These are phyloP conservation scores for Chrysotoxum bicinctum DNA, from an alignment of 2,888 invertebrate species.

Conservation along the genomic window DNA sequence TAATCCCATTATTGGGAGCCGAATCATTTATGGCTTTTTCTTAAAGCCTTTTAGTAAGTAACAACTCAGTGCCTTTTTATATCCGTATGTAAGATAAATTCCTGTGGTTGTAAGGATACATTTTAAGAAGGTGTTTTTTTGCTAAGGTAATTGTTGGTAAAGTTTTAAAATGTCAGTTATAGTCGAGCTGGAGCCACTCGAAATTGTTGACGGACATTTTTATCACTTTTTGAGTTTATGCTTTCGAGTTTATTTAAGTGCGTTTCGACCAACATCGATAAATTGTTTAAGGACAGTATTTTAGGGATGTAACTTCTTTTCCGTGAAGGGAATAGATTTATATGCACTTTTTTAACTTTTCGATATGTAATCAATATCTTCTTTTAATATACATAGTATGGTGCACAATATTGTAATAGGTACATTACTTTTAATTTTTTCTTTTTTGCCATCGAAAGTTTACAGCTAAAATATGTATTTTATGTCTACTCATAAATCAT, in stretches of 20 bases:
- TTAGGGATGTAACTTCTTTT: not conserved
- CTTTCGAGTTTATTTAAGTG: not conserved
- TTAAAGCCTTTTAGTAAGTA: slow-evolving; percentile 23
- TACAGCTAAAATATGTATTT: too few species aligned
- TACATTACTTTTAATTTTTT: too few species aligned
- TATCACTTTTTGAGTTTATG: not conserved
- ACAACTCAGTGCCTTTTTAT: not conserved
- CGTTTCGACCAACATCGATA: not conserved
- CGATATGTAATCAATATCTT: too few species aligned
- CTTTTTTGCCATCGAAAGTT: too few species aligned
- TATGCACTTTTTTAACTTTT: too few species aligned
- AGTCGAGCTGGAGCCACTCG: not conserved
- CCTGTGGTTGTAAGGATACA: slow-evolving; percentile 1
- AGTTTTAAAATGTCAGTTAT: slow-evolving; percentile 24
- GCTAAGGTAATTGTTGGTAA: slow-evolving; percentile 2
- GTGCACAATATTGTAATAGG: too few species aligned
- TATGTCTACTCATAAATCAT: too few species aligned
- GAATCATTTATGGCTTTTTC: slow-evolving; percentile 27
- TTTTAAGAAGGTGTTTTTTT: slow-evolving; percentile 21
- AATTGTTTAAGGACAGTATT: not conserved
- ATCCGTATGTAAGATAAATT: not conserved
- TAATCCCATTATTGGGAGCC: slow-evolving; percentile 7
- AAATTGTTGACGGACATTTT: not conserved
- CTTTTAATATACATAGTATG: too few species aligned
- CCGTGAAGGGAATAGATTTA: too few species aligned